phyloP scores from a whole-genome alignment of 2,797 vertebrate species.

The Notolabrus celidotus region DNA sequence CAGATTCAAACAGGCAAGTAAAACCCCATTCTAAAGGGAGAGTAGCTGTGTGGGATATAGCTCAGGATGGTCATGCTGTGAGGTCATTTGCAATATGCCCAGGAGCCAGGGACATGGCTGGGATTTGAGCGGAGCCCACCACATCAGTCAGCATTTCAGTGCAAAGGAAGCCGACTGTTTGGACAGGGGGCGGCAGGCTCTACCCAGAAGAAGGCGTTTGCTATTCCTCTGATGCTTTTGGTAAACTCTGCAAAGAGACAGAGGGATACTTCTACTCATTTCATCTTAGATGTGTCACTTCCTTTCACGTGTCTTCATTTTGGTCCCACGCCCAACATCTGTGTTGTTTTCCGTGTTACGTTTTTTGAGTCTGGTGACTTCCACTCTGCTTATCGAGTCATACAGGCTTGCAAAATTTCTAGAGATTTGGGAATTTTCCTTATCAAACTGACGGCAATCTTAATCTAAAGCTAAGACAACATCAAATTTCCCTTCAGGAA shows the following conservation, averaged over 20 bases:
- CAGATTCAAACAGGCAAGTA: slow-evolving; percentile 39
- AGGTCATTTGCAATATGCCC: slow-evolving; percentile 57
- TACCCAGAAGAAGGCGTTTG: slow-evolving; percentile 53
- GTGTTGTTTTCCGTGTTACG: slow-evolving; percentile 17
- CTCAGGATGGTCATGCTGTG: slow-evolving; percentile 44
- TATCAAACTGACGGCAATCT: slow-evolving; percentile 3
- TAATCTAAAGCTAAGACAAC: background rate
- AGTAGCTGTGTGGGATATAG: slow-evolving; percentile 44
- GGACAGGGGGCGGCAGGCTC: slow-evolving; percentile 49
- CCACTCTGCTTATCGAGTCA: slow-evolving; percentile 47
- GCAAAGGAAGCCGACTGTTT: slow-evolving; percentile 68
- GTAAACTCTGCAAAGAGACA: slow-evolving; percentile 42
- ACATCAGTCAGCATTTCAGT: slow-evolving; percentile 54
- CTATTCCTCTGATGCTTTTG: slow-evolving; percentile 50
- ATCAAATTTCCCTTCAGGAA: background rate
- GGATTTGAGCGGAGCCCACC: slow-evolving; percentile 42
- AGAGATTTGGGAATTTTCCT: slow-evolving; percentile 49
- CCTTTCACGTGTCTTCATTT: slow-evolving; percentile 51
- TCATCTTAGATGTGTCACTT: slow-evolving; percentile 73
- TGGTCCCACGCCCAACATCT: slow-evolving; percentile 43
- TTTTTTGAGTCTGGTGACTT: slow-evolving; percentile 57
- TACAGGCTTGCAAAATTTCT: slow-evolving; percentile 42
- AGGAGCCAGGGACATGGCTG: slow-evolving; percentile 47
- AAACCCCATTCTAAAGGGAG: slow-evolving; percentile 42
- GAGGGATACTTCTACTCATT: slow-evolving; percentile 39